Percentiles rank a stretch among this genome's conserved stretches.
Conservation (phyloP, 2,113 vertebrate genomes). For the Poecile atricapillus region DNA sequence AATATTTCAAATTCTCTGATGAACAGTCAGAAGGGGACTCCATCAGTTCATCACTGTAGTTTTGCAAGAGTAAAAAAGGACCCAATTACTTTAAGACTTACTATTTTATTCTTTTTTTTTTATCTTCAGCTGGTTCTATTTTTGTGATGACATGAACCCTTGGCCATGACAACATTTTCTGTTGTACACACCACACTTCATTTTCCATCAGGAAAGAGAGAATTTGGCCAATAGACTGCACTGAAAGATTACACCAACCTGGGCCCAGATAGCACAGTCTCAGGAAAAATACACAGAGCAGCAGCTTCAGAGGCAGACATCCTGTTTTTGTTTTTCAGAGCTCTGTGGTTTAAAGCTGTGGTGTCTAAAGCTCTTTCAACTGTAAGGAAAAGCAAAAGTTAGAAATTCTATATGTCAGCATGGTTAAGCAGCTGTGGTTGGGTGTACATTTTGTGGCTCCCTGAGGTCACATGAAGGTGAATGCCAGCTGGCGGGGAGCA, state of each 20-base stretch:
- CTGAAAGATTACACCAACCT: not conserved
- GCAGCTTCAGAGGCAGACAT: not conserved
- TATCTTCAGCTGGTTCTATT: not conserved
- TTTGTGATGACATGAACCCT: not conserved
- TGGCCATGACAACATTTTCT: not conserved
- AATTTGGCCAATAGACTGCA: not conserved
- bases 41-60: not conserved
- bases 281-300: not conserved
- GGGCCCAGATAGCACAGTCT: not conserved
- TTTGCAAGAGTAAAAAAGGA: not conserved
- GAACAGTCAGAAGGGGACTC: not conserved
- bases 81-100: not conserved
- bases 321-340: constrained; percentile 43
- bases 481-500: not conserved
- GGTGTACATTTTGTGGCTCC: not conserved
- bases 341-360: not conserved
- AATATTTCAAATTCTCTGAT: not conserved
- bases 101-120: not conserved
- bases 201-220: not conserved
- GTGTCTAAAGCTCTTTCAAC: not conserved
- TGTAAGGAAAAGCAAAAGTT: constrained; percentile 15
- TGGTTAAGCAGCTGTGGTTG: not conserved
- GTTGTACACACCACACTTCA: not conserved
- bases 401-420: not conserved
- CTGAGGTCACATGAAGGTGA: not conserved